Percentiles rank a stretch among this genome's conserved stretches.
Evolutionary conservation across 2,797 vertebrate species (phyloP).

Genomic region (Halcyon smyrnensis): DNA sequence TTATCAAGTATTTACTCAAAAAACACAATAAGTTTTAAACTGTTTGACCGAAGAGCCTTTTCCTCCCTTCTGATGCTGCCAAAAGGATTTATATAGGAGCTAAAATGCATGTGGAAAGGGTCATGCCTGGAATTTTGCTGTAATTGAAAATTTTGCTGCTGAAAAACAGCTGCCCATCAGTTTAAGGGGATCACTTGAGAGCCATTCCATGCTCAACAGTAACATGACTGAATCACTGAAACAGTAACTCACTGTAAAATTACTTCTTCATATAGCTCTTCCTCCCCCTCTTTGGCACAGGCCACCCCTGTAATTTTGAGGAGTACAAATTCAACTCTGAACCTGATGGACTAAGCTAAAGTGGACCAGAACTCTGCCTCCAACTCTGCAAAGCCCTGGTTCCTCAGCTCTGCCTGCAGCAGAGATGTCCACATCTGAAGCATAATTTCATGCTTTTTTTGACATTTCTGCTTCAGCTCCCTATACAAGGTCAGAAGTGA

Average conservation of each 20-base stretch:
- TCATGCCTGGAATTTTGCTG: slow-evolving; percentile 39
- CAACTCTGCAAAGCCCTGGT: not conserved
- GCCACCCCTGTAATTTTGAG: not conserved
- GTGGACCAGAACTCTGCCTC: not conserved
- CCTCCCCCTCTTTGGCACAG: not conserved
- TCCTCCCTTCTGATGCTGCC: slow-evolving; percentile 50
- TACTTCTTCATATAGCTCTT: not conserved
- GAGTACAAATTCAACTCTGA: not conserved
- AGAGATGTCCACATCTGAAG: not conserved
- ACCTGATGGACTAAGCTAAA: not conserved
- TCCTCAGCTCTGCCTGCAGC: not conserved
- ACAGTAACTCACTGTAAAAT: not conserved
- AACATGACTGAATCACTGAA: not conserved
- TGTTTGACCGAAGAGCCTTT: slow-evolving; percentile 43
- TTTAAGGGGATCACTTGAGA: not conserved
- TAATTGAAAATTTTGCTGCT: not conserved
- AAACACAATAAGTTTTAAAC: slow-evolving; percentile 56
- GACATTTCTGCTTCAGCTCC: not conserved
- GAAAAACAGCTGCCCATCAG: slow-evolving; percentile 10
- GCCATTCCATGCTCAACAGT: not conserved
- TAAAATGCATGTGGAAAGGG: slow-evolving; percentile 42
- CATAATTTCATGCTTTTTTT: not conserved
- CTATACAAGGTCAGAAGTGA: not conserved
- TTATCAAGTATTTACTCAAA: slow-evolving; percentile 64
- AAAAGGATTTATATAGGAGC: slow-evolving; percentile 49